These are phyloP conservation scores for Spodoptera littoralis DNA, from an alignment of 2,888 invertebrate species.

Conservation along the genomic window DNA sequence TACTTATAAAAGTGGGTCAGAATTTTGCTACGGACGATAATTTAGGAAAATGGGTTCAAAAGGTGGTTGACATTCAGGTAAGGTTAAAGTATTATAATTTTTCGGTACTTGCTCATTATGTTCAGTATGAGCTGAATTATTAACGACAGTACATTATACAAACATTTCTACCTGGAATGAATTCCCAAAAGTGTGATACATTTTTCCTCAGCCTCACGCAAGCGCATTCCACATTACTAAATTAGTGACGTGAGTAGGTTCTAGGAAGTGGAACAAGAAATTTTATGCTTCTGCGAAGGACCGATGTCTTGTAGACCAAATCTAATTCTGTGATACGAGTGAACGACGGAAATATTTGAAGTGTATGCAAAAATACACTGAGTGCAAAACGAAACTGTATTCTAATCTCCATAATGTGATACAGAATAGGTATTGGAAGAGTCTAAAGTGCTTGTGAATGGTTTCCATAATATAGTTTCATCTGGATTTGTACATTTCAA, in stretches of 20 bases:
- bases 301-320: constrained; percentile 47
- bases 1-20: constrained; percentile 5
- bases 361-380: constrained; percentile 36
- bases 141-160: constrained; percentile 1
- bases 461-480: too few species aligned
- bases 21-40: constrained; percentile 7
- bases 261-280: constrained; percentile 57
- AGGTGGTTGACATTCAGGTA: background rate
- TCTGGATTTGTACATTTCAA: too few species aligned
- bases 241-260: constrained; percentile 58
- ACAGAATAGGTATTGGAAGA: background rate
- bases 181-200: constrained; percentile 37
- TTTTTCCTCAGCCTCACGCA: constrained; percentile 47
- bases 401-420: background rate
- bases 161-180: constrained; percentile 11
- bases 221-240: constrained; percentile 56
- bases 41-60: background rate
- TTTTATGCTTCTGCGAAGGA: constrained; percentile 62
- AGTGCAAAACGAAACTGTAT: background rate
- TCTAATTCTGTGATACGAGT: constrained; percentile 50
- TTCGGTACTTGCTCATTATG: too few species aligned
- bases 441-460: too few species aligned
- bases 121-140: constrained; percentile 4
- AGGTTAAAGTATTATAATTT: too few species aligned
- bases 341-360: constrained; percentile 50